These are phyloP conservation scores for Canis aureus DNA, from an alignment of 2,113 vertebrate species.

Conservation along the genomic window DNA sequence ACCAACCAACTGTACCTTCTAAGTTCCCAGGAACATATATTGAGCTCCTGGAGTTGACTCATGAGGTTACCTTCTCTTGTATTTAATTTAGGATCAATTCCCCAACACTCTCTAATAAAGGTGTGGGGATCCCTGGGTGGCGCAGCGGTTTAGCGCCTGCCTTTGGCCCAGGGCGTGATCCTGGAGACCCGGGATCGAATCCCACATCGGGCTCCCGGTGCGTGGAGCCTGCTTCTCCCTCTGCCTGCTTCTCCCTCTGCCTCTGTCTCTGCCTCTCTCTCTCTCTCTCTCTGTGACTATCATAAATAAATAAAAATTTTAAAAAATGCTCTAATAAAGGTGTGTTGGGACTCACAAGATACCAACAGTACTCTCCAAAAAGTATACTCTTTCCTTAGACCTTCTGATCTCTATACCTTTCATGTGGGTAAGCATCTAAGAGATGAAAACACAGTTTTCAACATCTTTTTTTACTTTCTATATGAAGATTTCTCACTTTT, in stretches of 20 bases:
- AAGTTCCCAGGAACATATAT: not conserved
- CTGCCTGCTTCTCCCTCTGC: too few species aligned
- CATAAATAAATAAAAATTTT: too few species aligned
- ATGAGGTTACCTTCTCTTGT: not conserved
- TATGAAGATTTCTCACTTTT: not conserved
- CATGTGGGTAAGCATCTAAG: not conserved
- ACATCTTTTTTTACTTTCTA: not conserved
- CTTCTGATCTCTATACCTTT: not conserved
- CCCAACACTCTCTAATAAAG: not conserved
- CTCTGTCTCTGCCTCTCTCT: too few species aligned
- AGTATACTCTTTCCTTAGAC: not conserved
- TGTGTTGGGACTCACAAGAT: not conserved
- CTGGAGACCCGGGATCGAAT: too few species aligned
- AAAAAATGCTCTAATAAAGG: not conserved
- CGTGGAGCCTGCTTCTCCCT: too few species aligned
- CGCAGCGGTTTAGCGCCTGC: too few species aligned
- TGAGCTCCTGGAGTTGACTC: not conserved
- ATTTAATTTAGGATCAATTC: not conserved
- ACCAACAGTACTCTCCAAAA: not conserved
- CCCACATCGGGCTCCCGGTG: too few species aligned
- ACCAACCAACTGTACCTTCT: not conserved
- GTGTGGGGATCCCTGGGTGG: not conserved
- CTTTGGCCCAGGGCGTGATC: too few species aligned
- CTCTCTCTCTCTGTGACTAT: too few species aligned
- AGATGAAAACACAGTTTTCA: not conserved